These are phyloP conservation scores for Geotrupes spiniger DNA, from an alignment of 2,888 invertebrate genomes.

Conservation along the genomic window DNA sequence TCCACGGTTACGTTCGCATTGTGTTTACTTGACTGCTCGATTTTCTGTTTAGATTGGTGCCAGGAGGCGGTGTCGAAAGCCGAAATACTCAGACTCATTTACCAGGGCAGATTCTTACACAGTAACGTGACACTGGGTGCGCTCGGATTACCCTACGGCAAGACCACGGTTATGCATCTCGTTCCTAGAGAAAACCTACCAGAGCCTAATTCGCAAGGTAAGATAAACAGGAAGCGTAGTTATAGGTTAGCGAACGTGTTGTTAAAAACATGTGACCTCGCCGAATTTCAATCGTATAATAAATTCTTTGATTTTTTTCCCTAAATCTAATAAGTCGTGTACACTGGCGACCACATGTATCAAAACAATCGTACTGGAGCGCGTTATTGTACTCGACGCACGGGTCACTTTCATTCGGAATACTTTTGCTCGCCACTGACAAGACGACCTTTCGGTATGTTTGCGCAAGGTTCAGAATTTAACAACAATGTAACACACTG, in stretches of 20 bases:
- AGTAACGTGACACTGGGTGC: constrained; percentile 98
- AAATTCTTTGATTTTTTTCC: background rate
- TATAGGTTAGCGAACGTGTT: too few relatives aligned
- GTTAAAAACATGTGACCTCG: too few relatives aligned
- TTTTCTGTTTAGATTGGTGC: constrained; percentile 78
- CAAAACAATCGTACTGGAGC: too few relatives aligned
- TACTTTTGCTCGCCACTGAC: too few relatives aligned
- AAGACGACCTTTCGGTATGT: too few relatives aligned
- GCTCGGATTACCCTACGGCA: constrained; percentile 92
- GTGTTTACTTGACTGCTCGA: too few relatives aligned
- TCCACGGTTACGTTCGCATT: too few relatives aligned
- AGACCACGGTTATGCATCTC: constrained; percentile 99
- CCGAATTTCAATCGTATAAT: background rate
- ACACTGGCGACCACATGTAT: background rate
- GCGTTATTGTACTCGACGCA: too few relatives aligned
- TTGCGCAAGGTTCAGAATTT: too few relatives aligned
- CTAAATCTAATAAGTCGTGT: background rate
- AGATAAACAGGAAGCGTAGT: constrained; percentile 18
- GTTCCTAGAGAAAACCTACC: constrained; percentile 99
- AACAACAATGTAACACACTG: too few relatives aligned
- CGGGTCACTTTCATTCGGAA: too few relatives aligned
- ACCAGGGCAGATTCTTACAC: constrained; percentile 99
- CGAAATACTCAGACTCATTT: constrained; percentile 97
- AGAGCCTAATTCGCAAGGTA: constrained; percentile 97
- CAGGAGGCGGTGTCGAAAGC: constrained; percentile 94